Percentiles rank a stretch among this genome's conserved stretches.
phyloP scores from a whole-genome alignment of 1,140 invertebrate species.

The Teleopsis dalmanni region DNA sequence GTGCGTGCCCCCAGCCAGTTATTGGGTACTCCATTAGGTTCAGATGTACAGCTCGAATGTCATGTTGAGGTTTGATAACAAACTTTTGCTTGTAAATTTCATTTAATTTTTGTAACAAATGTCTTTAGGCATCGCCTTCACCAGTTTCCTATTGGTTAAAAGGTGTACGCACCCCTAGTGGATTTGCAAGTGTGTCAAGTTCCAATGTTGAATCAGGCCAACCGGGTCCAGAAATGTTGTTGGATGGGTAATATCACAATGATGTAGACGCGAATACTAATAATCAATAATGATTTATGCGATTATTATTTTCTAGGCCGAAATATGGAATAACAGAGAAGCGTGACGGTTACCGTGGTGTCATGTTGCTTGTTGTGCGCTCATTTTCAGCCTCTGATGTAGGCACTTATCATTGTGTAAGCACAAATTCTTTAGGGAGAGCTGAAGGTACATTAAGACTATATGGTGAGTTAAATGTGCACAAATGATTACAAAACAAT shows the following conservation, averaged over 20 bases:
- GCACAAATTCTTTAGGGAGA: conserved; percentile 79
- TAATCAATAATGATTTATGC: conserved; percentile 8
- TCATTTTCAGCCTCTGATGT: conserved; percentile 71
- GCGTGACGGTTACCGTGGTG: conserved; percentile 69
- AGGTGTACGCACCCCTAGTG: conserved; percentile 51
- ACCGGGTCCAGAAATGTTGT: conserved; percentile 57
- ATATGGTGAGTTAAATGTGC: conserved; percentile 62
- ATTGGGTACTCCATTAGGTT: conserved; percentile 69
- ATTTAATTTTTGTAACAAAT: too few species aligned
- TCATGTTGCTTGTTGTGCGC: conserved; percentile 74
- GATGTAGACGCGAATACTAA: conserved; percentile 1
- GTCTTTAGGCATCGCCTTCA: conserved; percentile 75
- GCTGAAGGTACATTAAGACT: conserved; percentile 76
- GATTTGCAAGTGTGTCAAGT: conserved; percentile 30
- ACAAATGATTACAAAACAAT: too few species aligned
- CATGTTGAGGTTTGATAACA: too few species aligned
- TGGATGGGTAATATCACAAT: conserved; percentile 74
- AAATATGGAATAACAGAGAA: conserved; percentile 78
- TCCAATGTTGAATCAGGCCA: conserved; percentile 38
- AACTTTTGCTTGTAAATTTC: too few species aligned
- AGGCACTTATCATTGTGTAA: conserved; percentile 84
- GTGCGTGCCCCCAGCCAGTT: conserved; percentile 77
- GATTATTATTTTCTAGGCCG: conserved; percentile 50
- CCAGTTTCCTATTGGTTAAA: conserved; percentile 79
- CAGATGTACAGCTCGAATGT: conserved; percentile 72